Evolutionary conservation across 1,140 invertebrate genomes (phyloP).

Genomic region (Bombus cullumanus): DNA sequence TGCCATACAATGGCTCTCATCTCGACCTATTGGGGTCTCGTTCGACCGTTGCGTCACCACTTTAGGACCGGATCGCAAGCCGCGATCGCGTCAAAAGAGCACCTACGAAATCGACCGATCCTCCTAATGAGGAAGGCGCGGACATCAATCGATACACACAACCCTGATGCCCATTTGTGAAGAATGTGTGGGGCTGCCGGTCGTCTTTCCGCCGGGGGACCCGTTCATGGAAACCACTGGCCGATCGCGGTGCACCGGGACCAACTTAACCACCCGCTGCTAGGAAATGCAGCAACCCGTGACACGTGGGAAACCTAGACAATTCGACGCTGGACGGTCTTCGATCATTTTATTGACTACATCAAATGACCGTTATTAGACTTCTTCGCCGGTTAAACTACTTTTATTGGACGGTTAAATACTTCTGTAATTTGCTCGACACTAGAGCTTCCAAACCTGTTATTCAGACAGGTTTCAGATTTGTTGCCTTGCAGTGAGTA

Average conservation of each 20-base stretch:
- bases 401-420: neutral
- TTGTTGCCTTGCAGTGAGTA: no score
- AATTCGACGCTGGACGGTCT: neutral
- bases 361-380: neutral
- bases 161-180: neutral
- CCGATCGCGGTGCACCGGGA: slow-evolving; percentile 28
- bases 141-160: slow-evolving; percentile 25
- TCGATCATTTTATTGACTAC: neutral
- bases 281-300: slow-evolving; percentile 50
- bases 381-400: neutral
- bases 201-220: neutral
- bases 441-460: no score
- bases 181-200: neutral
- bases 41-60: slow-evolving; percentile 81
- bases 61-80: slow-evolving; percentile 79
- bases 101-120: slow-evolving; percentile 67
- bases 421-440: neutral
- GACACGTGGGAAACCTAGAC: slow-evolving; percentile 63
- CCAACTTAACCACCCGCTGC: slow-evolving; percentile 57
- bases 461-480: no score
- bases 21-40: slow-evolving; percentile 83
- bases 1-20: slow-evolving; percentile 84
- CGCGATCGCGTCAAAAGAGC: slow-evolving; percentile 73
- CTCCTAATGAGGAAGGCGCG: slow-evolving; percentile 55
- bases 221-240: slow-evolving; percentile 63